phyloP scores from a whole-genome alignment of 2,797 vertebrate genomes.

The Alauda arvensis region DNA sequence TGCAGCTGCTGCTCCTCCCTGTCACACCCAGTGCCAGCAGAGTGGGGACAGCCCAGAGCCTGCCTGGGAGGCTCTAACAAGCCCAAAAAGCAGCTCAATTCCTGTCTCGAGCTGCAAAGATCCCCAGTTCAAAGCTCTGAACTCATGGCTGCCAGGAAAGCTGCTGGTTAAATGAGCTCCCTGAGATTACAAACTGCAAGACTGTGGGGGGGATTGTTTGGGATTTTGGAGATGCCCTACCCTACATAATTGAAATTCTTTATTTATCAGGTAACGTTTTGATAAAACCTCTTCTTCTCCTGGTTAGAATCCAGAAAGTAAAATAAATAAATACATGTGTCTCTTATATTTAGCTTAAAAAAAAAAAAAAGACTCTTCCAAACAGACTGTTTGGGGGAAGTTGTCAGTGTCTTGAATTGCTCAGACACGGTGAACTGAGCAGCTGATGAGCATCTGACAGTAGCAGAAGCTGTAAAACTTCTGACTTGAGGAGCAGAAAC shows the following conservation, averaged over 20 bases:
- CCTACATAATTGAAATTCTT: not conserved
- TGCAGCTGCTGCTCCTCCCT: not conserved
- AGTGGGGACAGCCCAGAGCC: accelerated
- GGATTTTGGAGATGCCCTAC: not conserved
- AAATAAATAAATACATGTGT: not conserved
- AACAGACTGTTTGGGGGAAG: constrained; percentile 19
- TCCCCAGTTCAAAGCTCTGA: not conserved
- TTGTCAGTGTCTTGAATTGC: not conserved
- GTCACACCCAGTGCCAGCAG: not conserved
- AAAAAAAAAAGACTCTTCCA: not conserved
- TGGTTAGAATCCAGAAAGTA: not conserved
- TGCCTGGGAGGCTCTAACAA: not conserved
- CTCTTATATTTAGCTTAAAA: not conserved
- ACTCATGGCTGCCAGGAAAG: not conserved
- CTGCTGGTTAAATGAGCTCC: not conserved
- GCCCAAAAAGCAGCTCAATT: not conserved
- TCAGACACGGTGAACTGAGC: constrained; percentile 7
- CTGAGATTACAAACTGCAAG: not conserved
- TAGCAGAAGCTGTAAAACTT: constrained; percentile 35
- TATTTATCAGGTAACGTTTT: not conserved
- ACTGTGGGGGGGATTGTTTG: not conserved
- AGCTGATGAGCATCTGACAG: constrained; percentile 26
- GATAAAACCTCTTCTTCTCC: not conserved
- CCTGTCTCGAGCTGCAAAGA: not conserved
- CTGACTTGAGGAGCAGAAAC: constrained; percentile 24